phyloP scores from a whole-genome alignment of 2,797 vertebrate genomes.

The Cryptoprocta ferox region DNA sequence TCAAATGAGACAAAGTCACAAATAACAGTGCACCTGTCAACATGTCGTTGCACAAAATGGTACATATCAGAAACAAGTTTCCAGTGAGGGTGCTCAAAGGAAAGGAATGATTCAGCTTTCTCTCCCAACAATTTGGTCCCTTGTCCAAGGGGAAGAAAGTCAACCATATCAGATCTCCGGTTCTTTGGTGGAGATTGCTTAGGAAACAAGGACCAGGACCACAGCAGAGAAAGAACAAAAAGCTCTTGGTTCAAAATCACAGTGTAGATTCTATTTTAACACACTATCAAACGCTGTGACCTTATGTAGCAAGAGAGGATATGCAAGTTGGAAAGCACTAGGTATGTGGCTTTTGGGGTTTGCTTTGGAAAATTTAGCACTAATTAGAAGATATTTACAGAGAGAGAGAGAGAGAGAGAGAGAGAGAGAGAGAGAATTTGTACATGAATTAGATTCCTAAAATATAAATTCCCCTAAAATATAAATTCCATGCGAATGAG shows the following conservation, averaged over 20 bases:
- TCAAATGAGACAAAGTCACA: constrained; percentile 15
- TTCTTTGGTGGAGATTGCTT: background rate
- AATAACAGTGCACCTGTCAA: background rate
- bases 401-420: background rate
- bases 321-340: constrained; percentile 15
- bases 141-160: background rate
- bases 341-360: background rate
- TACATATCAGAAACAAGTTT: background rate
- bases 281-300: background rate
- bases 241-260: background rate
- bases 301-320: background rate
- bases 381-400: constrained; percentile 21
- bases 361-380: constrained; percentile 39
- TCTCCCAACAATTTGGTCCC: background rate
- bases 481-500: background rate
- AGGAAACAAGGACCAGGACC: background rate
- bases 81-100: background rate
- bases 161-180: background rate
- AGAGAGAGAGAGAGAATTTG: background rate
- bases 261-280: constrained; percentile 1
- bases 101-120: background rate
- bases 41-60: background rate
- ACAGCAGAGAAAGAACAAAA: constrained; percentile 29
- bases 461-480: constrained; percentile 58
- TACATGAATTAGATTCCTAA: constrained; percentile 34